phyloP scores from a whole-genome alignment of 1,140 invertebrate species.

The Eulimnadia texana region DNA sequence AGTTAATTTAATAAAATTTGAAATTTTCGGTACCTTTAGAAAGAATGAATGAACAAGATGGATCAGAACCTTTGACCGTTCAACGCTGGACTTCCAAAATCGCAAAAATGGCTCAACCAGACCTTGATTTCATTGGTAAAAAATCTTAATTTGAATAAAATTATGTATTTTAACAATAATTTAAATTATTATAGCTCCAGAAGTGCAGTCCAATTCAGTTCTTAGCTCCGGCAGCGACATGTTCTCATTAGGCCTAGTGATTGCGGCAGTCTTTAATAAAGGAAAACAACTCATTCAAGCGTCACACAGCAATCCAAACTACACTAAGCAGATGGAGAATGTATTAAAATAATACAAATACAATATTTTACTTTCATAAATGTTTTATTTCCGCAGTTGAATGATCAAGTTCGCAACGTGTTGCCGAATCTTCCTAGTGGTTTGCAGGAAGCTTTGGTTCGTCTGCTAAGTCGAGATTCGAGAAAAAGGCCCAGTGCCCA shows the following conservation, averaged over 20 bases:
- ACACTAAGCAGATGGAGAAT: conserved; percentile 76
- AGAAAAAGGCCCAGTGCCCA: conserved; percentile 71
- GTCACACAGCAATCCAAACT: conserved; percentile 69
- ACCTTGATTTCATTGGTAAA: conserved; percentile 77
- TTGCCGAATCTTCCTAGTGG: conserved; percentile 60
- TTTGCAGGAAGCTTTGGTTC: conserved; percentile 71
- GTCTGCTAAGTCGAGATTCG: conserved; percentile 63
- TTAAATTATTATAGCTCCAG: conserved; percentile 46
- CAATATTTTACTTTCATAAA: neutral
- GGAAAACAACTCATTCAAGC: conserved; percentile 74
- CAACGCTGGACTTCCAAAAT: conserved; percentile 73
- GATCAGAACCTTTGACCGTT: conserved; percentile 50
- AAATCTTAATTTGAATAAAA: conserved; percentile 14
- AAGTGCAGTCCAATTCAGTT: conserved; percentile 66
- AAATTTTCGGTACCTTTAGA: conserved; percentile 35
- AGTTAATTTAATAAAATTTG: neutral
- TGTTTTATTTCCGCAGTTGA: conserved; percentile 41
- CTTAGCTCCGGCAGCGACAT: conserved; percentile 82
- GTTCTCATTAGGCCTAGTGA: conserved; percentile 85
- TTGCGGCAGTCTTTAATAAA: conserved; percentile 79
- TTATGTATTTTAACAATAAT: conserved; percentile 21
- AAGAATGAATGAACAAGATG: conserved; percentile 48
- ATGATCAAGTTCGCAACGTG: conserved; percentile 60
- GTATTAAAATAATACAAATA: conserved; percentile 44
- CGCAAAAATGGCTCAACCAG: conserved; percentile 83